phyloP scores from a whole-genome alignment of 2,797 vertebrate species.

The Sebastes hopkinsi region DNA sequence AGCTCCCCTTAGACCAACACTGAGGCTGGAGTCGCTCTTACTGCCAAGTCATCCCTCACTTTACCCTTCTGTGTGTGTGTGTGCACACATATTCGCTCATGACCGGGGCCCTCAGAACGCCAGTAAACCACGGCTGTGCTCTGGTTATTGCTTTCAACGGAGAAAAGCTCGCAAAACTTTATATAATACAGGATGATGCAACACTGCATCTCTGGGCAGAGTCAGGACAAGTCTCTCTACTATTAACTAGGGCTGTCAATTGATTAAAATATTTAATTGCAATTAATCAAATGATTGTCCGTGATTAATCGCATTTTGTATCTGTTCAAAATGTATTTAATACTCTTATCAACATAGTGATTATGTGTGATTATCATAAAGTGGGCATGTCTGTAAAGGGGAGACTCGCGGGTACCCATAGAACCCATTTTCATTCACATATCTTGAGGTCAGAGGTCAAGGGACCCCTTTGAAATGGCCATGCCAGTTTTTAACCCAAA shows the following conservation, averaged over 20 bases:
- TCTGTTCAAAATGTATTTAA: too few species aligned
- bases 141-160: slow-evolving; percentile 62
- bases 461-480: too few species aligned
- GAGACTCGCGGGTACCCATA: too few species aligned
- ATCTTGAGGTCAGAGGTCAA: too few species aligned
- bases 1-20: slow-evolving; percentile 62
- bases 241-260: slow-evolving; percentile 8
- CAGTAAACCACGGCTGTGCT: slow-evolving; percentile 54
- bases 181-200: slow-evolving; percentile 65
- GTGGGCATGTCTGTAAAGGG: too few species aligned
- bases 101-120: slow-evolving; percentile 43
- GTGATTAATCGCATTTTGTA: too few species aligned
- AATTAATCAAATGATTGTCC: too few species aligned
- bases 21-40: slow-evolving; percentile 39
- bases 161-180: slow-evolving; percentile 42
- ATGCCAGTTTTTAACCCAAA: too few species aligned
- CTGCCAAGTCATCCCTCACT: slow-evolving; percentile 70
- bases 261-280: rapidly evolving
- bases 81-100: slow-evolving; percentile 27
- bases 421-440: too few species aligned
- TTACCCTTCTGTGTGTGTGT: slow-evolving; percentile 31
- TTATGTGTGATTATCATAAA: too few species aligned
- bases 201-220: slow-evolving; percentile 17
- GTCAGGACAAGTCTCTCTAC: slow-evolving; percentile 11
- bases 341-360: too few species aligned